Evolutionary conservation across 2,113 vertebrate species (phyloP).

Genomic region (Aleadryas rufinucha): DNA sequence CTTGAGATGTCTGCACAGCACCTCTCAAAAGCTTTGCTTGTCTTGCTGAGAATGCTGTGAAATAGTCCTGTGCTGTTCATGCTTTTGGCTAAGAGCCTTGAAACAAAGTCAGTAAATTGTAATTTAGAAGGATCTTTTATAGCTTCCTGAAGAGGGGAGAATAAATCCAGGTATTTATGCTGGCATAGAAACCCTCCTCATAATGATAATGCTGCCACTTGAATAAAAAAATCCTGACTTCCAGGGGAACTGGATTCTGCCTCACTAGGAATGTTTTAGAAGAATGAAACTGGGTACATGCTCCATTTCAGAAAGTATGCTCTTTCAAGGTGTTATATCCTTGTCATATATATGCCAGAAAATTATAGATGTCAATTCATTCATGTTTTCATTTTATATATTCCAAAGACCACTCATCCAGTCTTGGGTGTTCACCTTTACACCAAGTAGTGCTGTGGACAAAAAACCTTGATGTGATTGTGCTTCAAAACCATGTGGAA

Average conservation of each 20-base stretch:
- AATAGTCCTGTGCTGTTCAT: background rate
- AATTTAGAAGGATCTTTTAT: background rate
- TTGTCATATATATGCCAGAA: background rate
- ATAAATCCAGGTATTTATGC: background rate
- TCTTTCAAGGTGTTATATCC: background rate
- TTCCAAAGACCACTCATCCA: background rate
- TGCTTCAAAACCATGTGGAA: background rate
- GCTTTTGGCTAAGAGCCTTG: background rate
- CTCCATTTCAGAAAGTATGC: background rate
- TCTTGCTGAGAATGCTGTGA: background rate
- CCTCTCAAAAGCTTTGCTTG: background rate
- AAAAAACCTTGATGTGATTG: background rate
- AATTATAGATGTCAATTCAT: background rate
- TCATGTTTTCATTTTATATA: background rate
- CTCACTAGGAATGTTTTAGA: background rate
- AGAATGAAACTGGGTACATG: background rate
- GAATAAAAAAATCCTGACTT: background rate
- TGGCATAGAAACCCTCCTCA: background rate
- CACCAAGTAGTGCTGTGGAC: background rate
- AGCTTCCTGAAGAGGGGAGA: background rate
- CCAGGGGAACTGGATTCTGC: background rate
- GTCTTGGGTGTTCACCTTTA: background rate
- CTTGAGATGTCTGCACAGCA: background rate
- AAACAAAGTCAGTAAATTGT: background rate
- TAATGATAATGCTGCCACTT: background rate